These are phyloP conservation scores for Haliclystus octoradiatus DNA, from an alignment of 30 jellyfish, hydroid and myxozoan species.

Conservation along the genomic window DNA sequence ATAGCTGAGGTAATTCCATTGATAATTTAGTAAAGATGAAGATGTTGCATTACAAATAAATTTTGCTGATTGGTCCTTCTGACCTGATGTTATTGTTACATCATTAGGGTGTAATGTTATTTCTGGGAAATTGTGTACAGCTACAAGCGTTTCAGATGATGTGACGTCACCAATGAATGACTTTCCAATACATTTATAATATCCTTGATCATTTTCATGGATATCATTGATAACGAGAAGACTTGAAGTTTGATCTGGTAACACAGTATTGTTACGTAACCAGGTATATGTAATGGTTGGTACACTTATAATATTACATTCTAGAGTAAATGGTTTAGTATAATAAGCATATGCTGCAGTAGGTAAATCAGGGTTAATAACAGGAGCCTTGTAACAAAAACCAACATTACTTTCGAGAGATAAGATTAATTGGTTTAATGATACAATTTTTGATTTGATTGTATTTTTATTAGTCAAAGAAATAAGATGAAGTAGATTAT, in stretches of 20 bases:
- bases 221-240: conserved; percentile 18
- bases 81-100: conserved; percentile 12
- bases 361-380: conserved; percentile 6
- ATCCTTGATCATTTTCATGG: conserved; percentile 44
- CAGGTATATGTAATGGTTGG: conserved; percentile 36
- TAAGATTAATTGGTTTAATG: not conserved
- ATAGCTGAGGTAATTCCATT: conserved; percentile 58
- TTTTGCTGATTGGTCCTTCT: conserved; percentile 9
- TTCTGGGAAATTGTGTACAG: conserved; percentile 7
- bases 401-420: conserved; percentile 8
- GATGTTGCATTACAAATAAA: conserved; percentile 64
- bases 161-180: conserved; percentile 25
- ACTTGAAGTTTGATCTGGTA: conserved; percentile 38
- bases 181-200: conserved; percentile 43
- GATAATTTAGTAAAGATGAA: conserved; percentile 9
- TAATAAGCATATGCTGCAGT: conserved; percentile 37
- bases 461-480: not conserved
- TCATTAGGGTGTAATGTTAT: conserved; percentile 42
- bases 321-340: conserved; percentile 38
- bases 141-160: conserved; percentile 38
- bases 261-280: conserved; percentile 49
- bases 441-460: not conserved
- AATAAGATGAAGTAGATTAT: not conserved
- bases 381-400: conserved; percentile 52
- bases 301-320: conserved; percentile 26